Base-by-base conservation (phyloP, 2,888 invertebrate species). In the Vesta saturnalis region DNA sequence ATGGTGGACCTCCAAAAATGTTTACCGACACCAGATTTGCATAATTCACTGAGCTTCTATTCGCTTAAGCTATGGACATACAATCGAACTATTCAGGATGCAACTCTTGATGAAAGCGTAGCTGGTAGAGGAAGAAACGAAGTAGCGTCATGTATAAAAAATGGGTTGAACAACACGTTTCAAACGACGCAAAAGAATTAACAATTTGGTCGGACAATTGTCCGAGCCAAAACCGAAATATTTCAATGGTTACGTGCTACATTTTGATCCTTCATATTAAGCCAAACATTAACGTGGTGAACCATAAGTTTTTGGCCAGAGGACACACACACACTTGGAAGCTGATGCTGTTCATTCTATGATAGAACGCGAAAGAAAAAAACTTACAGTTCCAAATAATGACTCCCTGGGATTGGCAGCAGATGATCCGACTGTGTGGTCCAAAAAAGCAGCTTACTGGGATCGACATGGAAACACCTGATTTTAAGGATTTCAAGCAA, bases 401-500 rank as follows among this genome's bases (percentile, higher is more conserved):
- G 55, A 73, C 71, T 10, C 70, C 73, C 8, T 72, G 73, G 71
- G 70, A 73, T 56, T 72, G 70, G 64, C 70, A 71, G 22, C 73
- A 73, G 23, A 54, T 72, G 60, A 52, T 60, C 6, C 18, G 66
- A 18, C 30, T 70, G 46, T 70, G 70, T 22, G 60, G 64, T 15
- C 60, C n/a, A 61, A 60, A 57, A 58, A 58, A 59, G 22, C 30
- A 12, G 14, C 16, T 66, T 30, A 59, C 8, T 22, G 65, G 66
- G 3, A 14, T 68, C 1, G 30, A 61, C 35, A 69, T 69, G 65
- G 65, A 69, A 23, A 23, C 14, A 0, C 12, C 1, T 1, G 54
- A 66, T 52, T 69, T 69, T 56, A 66, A 62, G 61, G 46, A 69
- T 15, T 65, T 69, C 52, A 61, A 56, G 55, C 6, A 61, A 14